These are phyloP conservation scores for Cosmia trapezina DNA, from an alignment of 2,888 invertebrate species.

Conservation along the genomic window DNA sequence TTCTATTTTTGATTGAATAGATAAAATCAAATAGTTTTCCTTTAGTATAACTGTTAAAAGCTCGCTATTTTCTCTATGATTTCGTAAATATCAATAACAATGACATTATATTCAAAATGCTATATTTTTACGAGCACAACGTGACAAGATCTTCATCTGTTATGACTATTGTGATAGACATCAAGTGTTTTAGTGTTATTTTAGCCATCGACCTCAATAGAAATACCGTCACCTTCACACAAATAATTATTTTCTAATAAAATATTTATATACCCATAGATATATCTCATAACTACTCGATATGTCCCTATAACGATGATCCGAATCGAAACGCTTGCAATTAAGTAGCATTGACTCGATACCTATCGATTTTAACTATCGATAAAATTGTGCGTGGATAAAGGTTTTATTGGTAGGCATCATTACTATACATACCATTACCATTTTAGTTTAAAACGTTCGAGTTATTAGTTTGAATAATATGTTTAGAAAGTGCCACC, in stretches of 20 bases:
- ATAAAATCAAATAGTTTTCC: conserved; percentile 29
- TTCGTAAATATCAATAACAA: conserved; percentile 50
- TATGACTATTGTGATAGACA: conserved; percentile 58
- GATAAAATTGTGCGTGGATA: conserved; percentile 79
- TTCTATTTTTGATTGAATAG: neutral
- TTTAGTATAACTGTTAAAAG: conserved; percentile 13
- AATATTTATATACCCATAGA: conserved; percentile 56
- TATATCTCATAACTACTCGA: conserved; percentile 59
- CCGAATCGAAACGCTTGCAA: conserved; percentile 76
- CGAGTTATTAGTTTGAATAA: conserved; percentile 41
- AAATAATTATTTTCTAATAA: conserved; percentile 54
- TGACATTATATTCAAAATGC: conserved; percentile 42
- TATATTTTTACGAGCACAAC: conserved; percentile 56
- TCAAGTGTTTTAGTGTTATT: conserved; percentile 60
- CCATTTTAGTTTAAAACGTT: conserved; percentile 62
- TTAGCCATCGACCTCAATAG: conserved; percentile 56
- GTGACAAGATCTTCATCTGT: conserved; percentile 60
- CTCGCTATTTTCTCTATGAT: conserved; percentile 30
- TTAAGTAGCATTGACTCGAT: conserved; percentile 79
- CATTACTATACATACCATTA: conserved; percentile 74
- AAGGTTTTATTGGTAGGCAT: conserved; percentile 74
- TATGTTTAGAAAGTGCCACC: conserved; percentile 64
- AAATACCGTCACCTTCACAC: conserved; percentile 53
- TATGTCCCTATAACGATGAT: conserved; percentile 70
- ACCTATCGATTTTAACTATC: conserved; percentile 69